A percentile compares a stretch with the other conserved stretches of the same genome.
Evolutionary conservation across 2,113 vertebrate species (phyloP).

Genomic region (Zosterops pallidus): DNA sequence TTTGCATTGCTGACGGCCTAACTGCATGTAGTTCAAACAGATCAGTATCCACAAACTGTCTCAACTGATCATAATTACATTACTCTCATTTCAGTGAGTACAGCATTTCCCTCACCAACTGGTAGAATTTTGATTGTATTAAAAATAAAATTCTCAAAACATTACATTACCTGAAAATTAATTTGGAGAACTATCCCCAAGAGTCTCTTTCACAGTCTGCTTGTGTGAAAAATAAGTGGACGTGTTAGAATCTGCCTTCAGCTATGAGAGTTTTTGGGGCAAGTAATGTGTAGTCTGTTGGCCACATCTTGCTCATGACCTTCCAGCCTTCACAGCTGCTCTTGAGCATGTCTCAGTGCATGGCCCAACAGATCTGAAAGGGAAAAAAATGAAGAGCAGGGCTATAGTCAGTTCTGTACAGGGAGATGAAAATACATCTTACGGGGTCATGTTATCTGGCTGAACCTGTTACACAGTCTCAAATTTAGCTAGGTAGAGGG

Average conservation of each 20-base stretch:
- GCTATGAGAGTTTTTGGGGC: not conserved
- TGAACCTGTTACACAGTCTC: not conserved
- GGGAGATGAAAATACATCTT: not conserved
- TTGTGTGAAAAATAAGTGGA: not conserved
- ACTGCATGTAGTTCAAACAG: not conserved
- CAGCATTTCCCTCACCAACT: not conserved
- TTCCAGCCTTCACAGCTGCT: not conserved
- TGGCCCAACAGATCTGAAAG: not conserved
- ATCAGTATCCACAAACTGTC: not conserved
- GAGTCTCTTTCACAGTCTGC: not conserved
- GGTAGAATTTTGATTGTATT: not conserved
- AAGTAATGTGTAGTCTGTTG: not conserved
- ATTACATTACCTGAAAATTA: not conserved
- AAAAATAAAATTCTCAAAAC: not conserved
- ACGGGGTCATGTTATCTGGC: not conserved
- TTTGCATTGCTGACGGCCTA: not conserved
- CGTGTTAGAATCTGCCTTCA: not conserved
- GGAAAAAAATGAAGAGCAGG: not conserved
- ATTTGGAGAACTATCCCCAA: not conserved
- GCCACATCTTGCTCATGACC: not conserved
- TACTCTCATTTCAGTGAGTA: not conserved
- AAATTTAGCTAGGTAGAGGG: not conserved
- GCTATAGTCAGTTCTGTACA: not conserved
- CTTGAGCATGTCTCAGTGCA: not conserved
- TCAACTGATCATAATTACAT: not conserved